Evolutionary conservation across 2,888 invertebrate genomes (phyloP), one percentile per base, ranked within the genome.

Genomic region (Dusona sp.): DNA sequence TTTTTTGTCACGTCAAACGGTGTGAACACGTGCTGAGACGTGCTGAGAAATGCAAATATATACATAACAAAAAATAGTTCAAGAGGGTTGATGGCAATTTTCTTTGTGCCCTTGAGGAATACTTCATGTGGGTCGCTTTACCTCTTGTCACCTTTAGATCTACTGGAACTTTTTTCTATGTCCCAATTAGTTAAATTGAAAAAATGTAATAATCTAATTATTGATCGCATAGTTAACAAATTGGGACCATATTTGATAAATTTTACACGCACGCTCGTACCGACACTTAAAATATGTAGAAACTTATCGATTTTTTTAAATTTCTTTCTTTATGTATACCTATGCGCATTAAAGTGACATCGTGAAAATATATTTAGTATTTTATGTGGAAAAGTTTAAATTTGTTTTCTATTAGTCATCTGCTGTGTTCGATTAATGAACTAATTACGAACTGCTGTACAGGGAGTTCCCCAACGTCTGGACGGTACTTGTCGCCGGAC

Each of bases 1-100:
- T 70, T 9, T 33, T 65, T 42, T n/a, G 61, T 51, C 36, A 77
- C 70, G 61, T 64, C 61, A 51, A 7, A 65, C 57, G 51, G 22
- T 22, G 48, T 51, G 4, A 57, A 42, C 29, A 54, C 80, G 22
- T n/a, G 22, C 33, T 11, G 64, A 45, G 22, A 29, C 22, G 45
- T 29, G 67, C 3, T 64, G 45, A 16, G 36, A 29, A 48, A 57
- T 13, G 57, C 29, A 2, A 25, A 11, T 48, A 57, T 57, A 25
- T 57, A 0, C 0, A 16, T 61, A 13, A 13, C 0, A 57, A 25
- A 57, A 25, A 57, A 54, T 42, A 42, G 57, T 57, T 3, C 57
- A 29, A 57, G 13, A 13, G 51, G 19, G 19, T 19, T 48, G 57
- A 57, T 22, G 11, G 22, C 29, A 57, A 3, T 57, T 57, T 25